These are phyloP conservation scores for Sciurus vulgaris DNA, from an alignment of 2,797 vertebrate species.

Conservation along the genomic window DNA sequence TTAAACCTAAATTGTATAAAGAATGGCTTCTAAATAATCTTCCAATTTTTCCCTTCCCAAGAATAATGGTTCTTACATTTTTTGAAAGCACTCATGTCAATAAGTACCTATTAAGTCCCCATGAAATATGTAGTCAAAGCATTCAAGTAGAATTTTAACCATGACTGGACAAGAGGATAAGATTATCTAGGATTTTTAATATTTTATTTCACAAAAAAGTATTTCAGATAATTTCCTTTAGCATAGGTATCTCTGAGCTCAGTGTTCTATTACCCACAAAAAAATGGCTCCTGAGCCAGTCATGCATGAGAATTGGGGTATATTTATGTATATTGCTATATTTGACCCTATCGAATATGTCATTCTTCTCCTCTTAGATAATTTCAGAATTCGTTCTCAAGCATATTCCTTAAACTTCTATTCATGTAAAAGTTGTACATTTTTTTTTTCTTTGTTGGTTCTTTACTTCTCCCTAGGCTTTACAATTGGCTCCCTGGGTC, in stretches of 20 bases:
- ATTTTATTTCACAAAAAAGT: constrained; percentile 13
- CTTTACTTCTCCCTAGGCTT: background rate
- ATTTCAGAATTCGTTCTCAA: constrained; percentile 18
- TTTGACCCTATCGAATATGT: background rate
- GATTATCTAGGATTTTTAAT: background rate
- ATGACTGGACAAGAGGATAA: background rate
- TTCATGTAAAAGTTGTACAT: background rate
- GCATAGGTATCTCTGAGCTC: background rate
- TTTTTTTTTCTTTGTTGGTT: background rate
- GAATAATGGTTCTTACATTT: constrained; percentile 1
- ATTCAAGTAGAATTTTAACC: constrained; percentile 41
- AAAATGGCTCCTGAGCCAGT: background rate
- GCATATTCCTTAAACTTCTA: constrained; percentile 7
- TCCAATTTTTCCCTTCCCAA: constrained; percentile 30
- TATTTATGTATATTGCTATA: background rate
- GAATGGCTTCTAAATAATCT: constrained; percentile 20
- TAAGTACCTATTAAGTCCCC: constrained; percentile 39
- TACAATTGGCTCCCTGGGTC: background rate
- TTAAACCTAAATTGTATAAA: constrained; percentile 43
- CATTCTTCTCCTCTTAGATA: background rate
- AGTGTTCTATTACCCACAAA: background rate
- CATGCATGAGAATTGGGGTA: background rate
- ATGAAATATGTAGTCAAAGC: background rate
- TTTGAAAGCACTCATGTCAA: constrained; percentile 33
- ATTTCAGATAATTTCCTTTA: background rate